Base-by-base conservation (phyloP, 2,797 vertebrate species). In the Sebastes hubbsi region DNA sequence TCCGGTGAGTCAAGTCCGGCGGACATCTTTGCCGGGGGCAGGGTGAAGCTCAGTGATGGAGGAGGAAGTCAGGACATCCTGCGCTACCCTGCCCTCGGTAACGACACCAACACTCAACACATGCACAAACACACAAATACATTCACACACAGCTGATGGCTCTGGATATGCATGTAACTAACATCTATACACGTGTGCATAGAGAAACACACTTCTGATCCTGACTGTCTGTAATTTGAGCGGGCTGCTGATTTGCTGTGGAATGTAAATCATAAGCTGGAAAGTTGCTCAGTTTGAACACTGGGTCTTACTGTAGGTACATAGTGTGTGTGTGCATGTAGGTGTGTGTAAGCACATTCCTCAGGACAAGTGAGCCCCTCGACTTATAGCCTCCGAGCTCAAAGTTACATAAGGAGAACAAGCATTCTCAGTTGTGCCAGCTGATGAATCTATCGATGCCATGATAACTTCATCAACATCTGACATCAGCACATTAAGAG, bases 31-130 rank as follows among this genome's bases (percentile, higher is more conserved):
- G 54, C 77, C 27, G 22, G 62, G 56, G 87, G 75, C 75, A 81
- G 88, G 83, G 83, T 72, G 81, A 84, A 65, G 80, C 46, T 83
- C 78, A 54, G 75, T 78, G 85, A 90, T 84, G 81, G 66, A 69
- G 78, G 81, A 89, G 90, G 89, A 91, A 89, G 90, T 87, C 36
- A 5, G 46, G 74, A 77, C 89, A 91, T 92, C 91, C 92, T 93
- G 87, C 11, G 13, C 78, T 52, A 64, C 90, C 87, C 88, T 80
- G 81, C 88, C 87, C 84, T 86, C 72, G 80, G 81, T 79, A 76
- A 75, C 66, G 10, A 80, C 84, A 90, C 86, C 62, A 64, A 78
- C 66, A 52, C 49, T 67, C 64, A 6, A 2, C 63, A 60, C 56
- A 80, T 56, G 8, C 7, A 38, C 13, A 58, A 30, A 59, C 14